Evolutionary conservation across 2,888 invertebrate species (phyloP).

Genomic region (Hydrotaea diabolus): DNA sequence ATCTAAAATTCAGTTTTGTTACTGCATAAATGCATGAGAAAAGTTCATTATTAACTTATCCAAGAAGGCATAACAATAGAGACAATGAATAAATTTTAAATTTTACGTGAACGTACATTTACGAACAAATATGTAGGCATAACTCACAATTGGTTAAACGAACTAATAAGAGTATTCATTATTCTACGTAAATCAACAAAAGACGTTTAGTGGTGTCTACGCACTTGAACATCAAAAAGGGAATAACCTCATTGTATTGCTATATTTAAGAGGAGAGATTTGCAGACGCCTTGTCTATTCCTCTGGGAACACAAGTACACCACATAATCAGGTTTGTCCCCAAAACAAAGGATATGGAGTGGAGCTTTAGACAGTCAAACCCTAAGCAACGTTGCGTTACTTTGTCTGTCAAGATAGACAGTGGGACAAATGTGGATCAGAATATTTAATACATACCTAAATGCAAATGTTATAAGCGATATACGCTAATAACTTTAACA

Average conservation of each 20-base stretch:
- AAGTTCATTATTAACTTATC: background rate
- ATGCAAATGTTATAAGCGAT: too few relatives aligned
- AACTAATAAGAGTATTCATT: background rate
- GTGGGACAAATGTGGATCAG: too few relatives aligned
- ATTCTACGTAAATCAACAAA: background rate
- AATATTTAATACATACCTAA: too few relatives aligned
- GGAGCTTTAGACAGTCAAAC: background rate
- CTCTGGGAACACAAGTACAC: background rate
- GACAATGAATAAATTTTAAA: constrained; percentile 44
- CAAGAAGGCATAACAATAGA: constrained; percentile 36
- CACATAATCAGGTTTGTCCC: background rate
- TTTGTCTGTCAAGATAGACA: background rate
- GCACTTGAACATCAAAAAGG: too few relatives aligned
- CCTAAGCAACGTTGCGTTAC: background rate
- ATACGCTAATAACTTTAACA: too few relatives aligned
- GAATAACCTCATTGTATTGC: background rate
- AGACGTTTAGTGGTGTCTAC: too few relatives aligned
- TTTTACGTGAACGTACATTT: background rate
- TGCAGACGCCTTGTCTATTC: background rate
- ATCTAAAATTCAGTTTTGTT: constrained; percentile 29
- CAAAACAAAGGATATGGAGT: background rate
- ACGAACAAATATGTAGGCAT: too few relatives aligned
- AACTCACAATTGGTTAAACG: too few relatives aligned
- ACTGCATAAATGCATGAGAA: constrained; percentile 7
- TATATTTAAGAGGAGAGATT: background rate